Percentiles rank a stretch among this genome's conserved stretches.
Evolutionary conservation across 2,113 vertebrate genomes (phyloP).

Genomic region (Pycnonotus jocosus): DNA sequence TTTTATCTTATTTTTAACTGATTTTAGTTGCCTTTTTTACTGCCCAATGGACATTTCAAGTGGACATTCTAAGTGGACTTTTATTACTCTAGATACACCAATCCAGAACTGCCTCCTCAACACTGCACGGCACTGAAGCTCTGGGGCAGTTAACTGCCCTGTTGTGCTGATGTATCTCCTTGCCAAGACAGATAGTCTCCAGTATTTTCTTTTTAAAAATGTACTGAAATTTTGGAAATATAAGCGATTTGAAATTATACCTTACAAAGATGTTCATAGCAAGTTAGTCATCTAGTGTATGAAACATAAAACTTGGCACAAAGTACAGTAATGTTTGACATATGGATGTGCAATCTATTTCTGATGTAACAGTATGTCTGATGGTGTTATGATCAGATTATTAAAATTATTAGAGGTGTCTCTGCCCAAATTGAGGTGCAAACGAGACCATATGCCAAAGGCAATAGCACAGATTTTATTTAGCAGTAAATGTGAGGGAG

Average conservation of each 20-base stretch:
- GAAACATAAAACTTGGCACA: background rate
- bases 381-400: background rate
- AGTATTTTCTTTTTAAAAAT: rapidly evolving
- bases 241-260: background rate
- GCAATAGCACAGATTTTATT: background rate
- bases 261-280: background rate
- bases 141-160: background rate
- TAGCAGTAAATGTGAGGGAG: background rate
- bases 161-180: background rate
- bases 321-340: background rate
- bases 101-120: background rate
- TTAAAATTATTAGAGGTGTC: background rate
- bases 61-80: background rate
- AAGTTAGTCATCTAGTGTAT: background rate
- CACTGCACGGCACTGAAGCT: background rate
- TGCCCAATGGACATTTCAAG: background rate
- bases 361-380: background rate
- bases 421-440: background rate
- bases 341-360: background rate
- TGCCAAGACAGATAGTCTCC: background rate
- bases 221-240: background rate
- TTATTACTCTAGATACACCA: background rate
- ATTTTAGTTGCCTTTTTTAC: background rate
- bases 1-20: background rate
- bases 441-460: background rate